Conservation (phyloP, 2,113 vertebrate genomes). For the Rhabdomys dilectus region DNA sequence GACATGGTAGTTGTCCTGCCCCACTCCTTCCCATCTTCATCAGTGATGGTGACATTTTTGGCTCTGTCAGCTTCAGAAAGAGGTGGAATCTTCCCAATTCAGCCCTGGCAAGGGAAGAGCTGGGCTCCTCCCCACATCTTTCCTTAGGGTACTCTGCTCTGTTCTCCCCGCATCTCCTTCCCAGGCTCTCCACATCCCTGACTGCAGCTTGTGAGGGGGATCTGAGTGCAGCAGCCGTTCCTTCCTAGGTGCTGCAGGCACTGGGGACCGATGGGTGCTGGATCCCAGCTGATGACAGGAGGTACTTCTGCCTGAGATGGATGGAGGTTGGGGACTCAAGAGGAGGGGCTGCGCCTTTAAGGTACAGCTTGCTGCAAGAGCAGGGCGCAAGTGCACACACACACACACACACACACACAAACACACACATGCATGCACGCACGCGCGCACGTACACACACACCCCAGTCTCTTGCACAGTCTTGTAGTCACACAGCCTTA, state of each 20-base stretch:
- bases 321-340: background rate
- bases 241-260: background rate
- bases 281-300: background rate
- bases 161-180: background rate
- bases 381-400: background rate
- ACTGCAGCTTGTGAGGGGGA: background rate
- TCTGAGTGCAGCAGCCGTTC: background rate
- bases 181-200: background rate
- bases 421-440: too few relatives aligned
- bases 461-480: background rate
- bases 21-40: background rate
- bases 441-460: constrained; percentile 49
- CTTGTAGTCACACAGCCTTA: constrained; percentile 26
- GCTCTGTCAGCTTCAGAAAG: background rate
- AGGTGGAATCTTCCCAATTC: background rate
- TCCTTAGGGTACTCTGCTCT: background rate
- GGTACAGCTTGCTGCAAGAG: constrained; percentile 56
- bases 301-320: background rate
- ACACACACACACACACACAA: constrained; percentile 43
- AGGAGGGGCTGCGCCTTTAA: constrained; percentile 76
- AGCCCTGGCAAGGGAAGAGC: background rate
- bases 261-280: background rate
- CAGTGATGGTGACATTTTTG: background rate
- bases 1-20: background rate
- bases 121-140: background rate